These are phyloP conservation scores for Solen grandis DNA, from an alignment of 1,140 invertebrate species.

Conservation along the genomic window DNA sequence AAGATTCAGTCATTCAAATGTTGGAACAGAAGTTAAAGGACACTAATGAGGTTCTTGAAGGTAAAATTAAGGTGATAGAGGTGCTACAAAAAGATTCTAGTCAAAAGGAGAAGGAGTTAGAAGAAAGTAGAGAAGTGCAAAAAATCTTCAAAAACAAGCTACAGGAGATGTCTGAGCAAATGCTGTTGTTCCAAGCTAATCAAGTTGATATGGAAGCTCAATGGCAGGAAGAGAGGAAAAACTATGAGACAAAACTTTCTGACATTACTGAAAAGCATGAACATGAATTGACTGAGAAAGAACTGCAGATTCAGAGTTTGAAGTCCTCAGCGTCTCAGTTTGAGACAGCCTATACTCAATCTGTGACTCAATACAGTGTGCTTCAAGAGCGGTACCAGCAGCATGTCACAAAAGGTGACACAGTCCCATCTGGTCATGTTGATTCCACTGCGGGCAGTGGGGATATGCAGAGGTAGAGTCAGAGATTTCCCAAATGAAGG, in stretches of 20 bases:
- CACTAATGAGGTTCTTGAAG: slow-evolving; percentile 75
- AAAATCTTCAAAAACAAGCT: slow-evolving; percentile 76
- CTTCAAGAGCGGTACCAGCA: slow-evolving; percentile 74
- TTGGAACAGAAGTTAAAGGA: slow-evolving; percentile 77
- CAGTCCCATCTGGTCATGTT: background rate
- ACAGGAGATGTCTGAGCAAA: slow-evolving; percentile 86
- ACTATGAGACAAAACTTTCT: slow-evolving; percentile 83
- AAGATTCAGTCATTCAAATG: slow-evolving; percentile 77
- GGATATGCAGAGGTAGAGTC: slow-evolving; percentile 10
- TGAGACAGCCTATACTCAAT: slow-evolving; percentile 73
- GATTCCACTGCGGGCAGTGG: background rate
- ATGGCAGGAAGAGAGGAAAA: slow-evolving; percentile 86
- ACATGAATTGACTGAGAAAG: slow-evolving; percentile 80
- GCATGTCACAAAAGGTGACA: slow-evolving; percentile 53
- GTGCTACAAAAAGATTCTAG: slow-evolving; percentile 71
- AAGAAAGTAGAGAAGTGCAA: slow-evolving; percentile 66
- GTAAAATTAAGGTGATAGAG: slow-evolving; percentile 76
- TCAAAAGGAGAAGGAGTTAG: slow-evolving; percentile 72
- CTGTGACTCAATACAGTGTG: slow-evolving; percentile 69
- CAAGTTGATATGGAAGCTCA: slow-evolving; percentile 87
- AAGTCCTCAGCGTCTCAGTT: slow-evolving; percentile 67
- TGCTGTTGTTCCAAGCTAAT: slow-evolving; percentile 90
- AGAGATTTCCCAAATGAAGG: slow-evolving; percentile 42
- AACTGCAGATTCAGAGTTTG: slow-evolving; percentile 81
- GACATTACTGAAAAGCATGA: slow-evolving; percentile 76